A percentile compares a stretch with the other conserved stretches of the same genome.
Evolutionary conservation across 2,888 invertebrate genomes (phyloP).

Genomic region (Uloborus plumipes): DNA sequence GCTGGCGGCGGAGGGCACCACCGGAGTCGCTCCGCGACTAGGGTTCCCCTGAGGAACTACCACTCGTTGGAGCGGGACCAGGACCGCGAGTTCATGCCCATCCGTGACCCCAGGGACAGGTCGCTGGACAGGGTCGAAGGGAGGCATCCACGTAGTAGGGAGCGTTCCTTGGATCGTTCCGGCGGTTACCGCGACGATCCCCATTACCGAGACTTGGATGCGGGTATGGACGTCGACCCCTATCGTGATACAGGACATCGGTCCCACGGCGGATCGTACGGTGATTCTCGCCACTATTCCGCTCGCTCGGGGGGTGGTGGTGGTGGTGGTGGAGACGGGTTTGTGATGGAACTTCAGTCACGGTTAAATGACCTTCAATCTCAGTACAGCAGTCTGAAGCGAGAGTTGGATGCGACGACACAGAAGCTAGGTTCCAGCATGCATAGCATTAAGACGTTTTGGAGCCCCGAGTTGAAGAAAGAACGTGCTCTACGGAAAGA

Average conservation of each 20-base stretch:
- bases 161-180: slow-evolving; percentile 78
- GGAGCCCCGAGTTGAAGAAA: slow-evolving; percentile 99
- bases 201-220: slow-evolving; percentile 64
- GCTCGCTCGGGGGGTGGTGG: not conserved
- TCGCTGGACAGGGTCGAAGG: slow-evolving; percentile 75
- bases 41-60: slow-evolving; percentile 69
- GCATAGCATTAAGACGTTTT: slow-evolving; percentile 99
- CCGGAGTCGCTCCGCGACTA: slow-evolving; percentile 63
- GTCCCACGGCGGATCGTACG: slow-evolving; percentile 23
- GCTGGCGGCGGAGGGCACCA: slow-evolving; percentile 48
- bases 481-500: slow-evolving; percentile 96
- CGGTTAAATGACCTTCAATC: slow-evolving; percentile 95
- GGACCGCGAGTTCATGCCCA: slow-evolving; percentile 89
- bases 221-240: slow-evolving; percentile 41
- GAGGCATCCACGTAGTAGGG: slow-evolving; percentile 71
- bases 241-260: slow-evolving; percentile 44
- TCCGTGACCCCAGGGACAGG: slow-evolving; percentile 79
- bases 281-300: slow-evolving; percentile 63
- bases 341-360: slow-evolving; percentile 89
- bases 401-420: slow-evolving; percentile 94
- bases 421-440: slow-evolving; percentile 98
- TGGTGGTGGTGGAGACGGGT: slow-evolving; percentile 75
- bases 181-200: slow-evolving; percentile 65
- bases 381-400: slow-evolving; percentile 90
- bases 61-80: slow-evolving; percentile 78